Conservation (phyloP, 2,113 vertebrate species). For the Epinephelus fuscoguttatus region DNA sequence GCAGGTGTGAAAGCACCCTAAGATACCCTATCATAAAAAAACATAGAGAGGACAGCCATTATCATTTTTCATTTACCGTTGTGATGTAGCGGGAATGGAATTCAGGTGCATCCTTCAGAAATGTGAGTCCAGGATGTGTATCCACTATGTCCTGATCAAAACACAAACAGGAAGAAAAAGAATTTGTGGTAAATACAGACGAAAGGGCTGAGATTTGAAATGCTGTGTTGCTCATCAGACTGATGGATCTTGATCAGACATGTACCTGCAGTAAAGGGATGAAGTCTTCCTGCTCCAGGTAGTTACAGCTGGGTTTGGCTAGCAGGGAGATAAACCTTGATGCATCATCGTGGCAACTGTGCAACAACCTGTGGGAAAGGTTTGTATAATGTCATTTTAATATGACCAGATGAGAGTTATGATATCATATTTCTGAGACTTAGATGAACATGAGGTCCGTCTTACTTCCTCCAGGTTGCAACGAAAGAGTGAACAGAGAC, state of each 20-base stretch:
- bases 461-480: slow-evolving; percentile 97
- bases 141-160: slow-evolving; percentile 93
- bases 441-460: not conserved
- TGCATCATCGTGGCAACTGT: slow-evolving; percentile 93
- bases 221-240: not conserved
- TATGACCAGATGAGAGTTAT: not conserved
- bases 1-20: too few relatives aligned
- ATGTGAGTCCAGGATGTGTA: slow-evolving; percentile 96
- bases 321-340: slow-evolving; percentile 93
- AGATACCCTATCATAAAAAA: too few relatives aligned
- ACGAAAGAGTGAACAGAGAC: slow-evolving; percentile 94
- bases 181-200: not conserved
- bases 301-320: slow-evolving; percentile 91
- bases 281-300: slow-evolving; percentile 96
- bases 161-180: slow-evolving; percentile 13
- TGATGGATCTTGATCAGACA: not conserved
- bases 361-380: slow-evolving; percentile 87
- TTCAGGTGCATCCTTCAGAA: slow-evolving; percentile 98
- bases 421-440: not conserved
- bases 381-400: not conserved
- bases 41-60: not conserved
- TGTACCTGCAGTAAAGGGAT: slow-evolving; percentile 96
- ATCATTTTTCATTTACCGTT: slow-evolving; percentile 85
- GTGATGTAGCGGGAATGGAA: slow-evolving; percentile 99
- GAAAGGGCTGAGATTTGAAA: not conserved